Base-by-base conservation (phyloP, 2,797 vertebrate genomes). In the Antrozous pallidus region DNA sequence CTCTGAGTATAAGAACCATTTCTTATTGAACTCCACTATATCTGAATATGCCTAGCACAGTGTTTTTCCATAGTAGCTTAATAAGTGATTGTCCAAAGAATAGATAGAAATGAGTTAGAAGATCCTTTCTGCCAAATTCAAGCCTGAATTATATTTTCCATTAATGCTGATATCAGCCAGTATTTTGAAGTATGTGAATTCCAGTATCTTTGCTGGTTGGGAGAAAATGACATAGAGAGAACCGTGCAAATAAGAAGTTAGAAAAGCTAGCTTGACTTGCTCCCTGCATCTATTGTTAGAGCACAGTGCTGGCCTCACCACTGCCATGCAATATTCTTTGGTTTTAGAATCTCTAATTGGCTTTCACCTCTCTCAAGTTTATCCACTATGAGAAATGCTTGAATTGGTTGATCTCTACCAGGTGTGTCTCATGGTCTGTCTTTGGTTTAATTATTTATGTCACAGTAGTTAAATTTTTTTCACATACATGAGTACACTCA, bases 401-500 rank as follows among this genome's bases (percentile, higher is more conserved):
- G 49, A 94, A 91, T 70, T 65, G 13, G 16, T 16, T 56, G 31
- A 79, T 26, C 33, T 92, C 33, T 61, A 83, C 28, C 40, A 85
- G 17, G 87, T 70, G 93, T 81, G 12, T 73, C n/a, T 75, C 86
- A 70, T 28, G n/a, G 31, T 49, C 31, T 81, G 22, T 61, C 42
- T 90, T 79, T 85, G 61, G 56, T 90, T 93, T 87, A 93, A 33
- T 88, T 92, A 70, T 69, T 85, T 91, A 54, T 56, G 2, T 63
- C 18, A 93, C 20, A 54, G 10, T 71, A 4, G 2, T 88, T 82
- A 69, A 88, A 14, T 89, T 87, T 51, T 87, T 51, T 96, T 95
- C 82, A 89, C 45, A 92, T 85, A 51, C 58, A 63, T 54, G n/a
- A 95, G 81, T 63, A 94, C 14, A 71, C 28, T 69, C 42, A 71